Evolutionary conservation across 1,140 invertebrate genomes (phyloP), one percentile per base, ranked within the genome.

Genomic region (Apis cerana): DNA sequence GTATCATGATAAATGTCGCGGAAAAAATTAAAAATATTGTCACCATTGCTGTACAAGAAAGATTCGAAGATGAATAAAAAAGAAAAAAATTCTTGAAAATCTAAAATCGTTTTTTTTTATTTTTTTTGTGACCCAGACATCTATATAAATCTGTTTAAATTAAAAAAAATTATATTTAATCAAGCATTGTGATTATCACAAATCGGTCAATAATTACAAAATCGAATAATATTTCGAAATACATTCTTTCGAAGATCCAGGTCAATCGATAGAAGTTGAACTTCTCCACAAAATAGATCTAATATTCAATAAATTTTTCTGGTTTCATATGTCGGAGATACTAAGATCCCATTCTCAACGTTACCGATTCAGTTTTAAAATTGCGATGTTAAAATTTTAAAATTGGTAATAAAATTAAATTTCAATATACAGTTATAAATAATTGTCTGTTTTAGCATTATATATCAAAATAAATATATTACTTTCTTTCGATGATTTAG

Each of bases 51-150:
- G 64, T 81, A 85, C 68, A 56, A 82, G 56, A 33, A 71, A 23
- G 27, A 15, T 78, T 79, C 43, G 15, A 68, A 68, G 59, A 77
- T 74, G 64, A 86, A 81, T 84, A 78, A 84, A 88, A 62, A 54
- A 21, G 9, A 27, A 21, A n/a, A 58, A 52, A 71, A 54, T 52
- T 43, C 27, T 33, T 33, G n/a, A 69, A 65, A 74, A 27, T 69
- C 50, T 10, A 13, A 27, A n/a, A n/a, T 27, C 13, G n/a, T 74
- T 67, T 43, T 61, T n/a, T 13, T 19, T 23, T 58, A 33, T 15
- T 27, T 11, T 68, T 19, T 79, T n/a, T 7, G 12, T 65, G 52
- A 33, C 0, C 78, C 54, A 23, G 27, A 62, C 1, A 65, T 56
- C 33, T 5, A 27, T 23, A 11, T 10, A 13, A n/a, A 58, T 27